Conservation (phyloP, 2,797 vertebrate species). For the Mormyrops attenuatus region DNA sequence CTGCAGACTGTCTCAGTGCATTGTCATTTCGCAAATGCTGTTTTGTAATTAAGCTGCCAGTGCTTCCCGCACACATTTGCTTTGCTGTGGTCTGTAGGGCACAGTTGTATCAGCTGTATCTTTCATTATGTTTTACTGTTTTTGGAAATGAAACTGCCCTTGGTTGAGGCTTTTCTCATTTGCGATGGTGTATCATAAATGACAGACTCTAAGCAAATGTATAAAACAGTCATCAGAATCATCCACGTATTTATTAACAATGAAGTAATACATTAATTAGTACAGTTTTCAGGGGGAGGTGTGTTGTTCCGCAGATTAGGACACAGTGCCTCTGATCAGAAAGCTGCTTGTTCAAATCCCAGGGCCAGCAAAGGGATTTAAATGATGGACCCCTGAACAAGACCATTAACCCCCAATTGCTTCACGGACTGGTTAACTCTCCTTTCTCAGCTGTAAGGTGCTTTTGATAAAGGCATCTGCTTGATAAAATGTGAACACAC, state of each 20-base stretch:
- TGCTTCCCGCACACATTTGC: background rate
- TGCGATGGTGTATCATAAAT: background rate
- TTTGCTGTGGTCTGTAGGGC: background rate
- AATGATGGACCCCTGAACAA: background rate
- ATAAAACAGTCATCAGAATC: background rate
- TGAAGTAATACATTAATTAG: background rate
- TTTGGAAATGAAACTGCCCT: background rate
- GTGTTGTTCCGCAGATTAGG: background rate
- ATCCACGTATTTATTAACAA: background rate
- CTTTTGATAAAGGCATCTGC: no score
- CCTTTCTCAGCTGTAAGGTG: no score
- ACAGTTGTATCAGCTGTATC: background rate
- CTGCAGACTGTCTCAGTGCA: background rate
- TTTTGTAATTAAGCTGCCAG: slow-evolving; percentile 2
- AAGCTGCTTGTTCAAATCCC: background rate
- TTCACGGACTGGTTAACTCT: background rate
- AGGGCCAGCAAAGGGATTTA: background rate
- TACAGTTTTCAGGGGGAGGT: background rate
- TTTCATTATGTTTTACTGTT: background rate
- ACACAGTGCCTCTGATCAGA: background rate
- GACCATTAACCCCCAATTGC: no score
- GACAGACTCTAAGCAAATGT: background rate
- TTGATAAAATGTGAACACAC: background rate
- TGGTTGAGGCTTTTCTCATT: background rate
- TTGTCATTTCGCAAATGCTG: background rate